Evolutionary conservation across 2,888 invertebrate genomes (phyloP).

Genomic region (Oligia strigilis): DNA sequence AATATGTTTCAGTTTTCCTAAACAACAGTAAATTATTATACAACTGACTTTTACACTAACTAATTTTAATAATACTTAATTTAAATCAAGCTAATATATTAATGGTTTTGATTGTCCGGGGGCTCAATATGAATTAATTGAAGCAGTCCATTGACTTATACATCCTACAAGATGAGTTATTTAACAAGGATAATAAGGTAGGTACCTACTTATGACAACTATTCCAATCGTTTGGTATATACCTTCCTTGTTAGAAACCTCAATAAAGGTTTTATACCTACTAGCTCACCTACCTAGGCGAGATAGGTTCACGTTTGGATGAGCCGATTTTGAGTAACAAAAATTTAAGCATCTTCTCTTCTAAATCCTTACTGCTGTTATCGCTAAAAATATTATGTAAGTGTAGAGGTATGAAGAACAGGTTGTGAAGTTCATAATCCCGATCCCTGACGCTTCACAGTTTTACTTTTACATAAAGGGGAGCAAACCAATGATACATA

Average conservation of each 20-base stretch:
- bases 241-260: neutral
- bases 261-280: neutral
- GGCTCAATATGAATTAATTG: neutral
- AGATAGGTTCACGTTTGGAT: neutral
- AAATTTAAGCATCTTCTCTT: neutral
- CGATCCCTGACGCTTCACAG: neutral
- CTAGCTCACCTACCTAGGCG: neutral
- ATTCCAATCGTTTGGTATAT: neutral
- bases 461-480: neutral
- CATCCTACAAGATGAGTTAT: neutral
- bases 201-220: too few species aligned
- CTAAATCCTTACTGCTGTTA: neutral
- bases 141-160: neutral
- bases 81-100: neutral
- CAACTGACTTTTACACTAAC: neutral
- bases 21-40: neutral
- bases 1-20: neutral
- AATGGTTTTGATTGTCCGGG: neutral
- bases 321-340: neutral
- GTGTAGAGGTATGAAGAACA: neutral
- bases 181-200: neutral
- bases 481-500: constrained; percentile 6
- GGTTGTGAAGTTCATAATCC: too few species aligned
- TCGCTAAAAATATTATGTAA: neutral
- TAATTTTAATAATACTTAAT: neutral